phyloP scores from a whole-genome alignment of 53 echinoderm and acorn worm species.

The Paracentrotus lividus region DNA sequence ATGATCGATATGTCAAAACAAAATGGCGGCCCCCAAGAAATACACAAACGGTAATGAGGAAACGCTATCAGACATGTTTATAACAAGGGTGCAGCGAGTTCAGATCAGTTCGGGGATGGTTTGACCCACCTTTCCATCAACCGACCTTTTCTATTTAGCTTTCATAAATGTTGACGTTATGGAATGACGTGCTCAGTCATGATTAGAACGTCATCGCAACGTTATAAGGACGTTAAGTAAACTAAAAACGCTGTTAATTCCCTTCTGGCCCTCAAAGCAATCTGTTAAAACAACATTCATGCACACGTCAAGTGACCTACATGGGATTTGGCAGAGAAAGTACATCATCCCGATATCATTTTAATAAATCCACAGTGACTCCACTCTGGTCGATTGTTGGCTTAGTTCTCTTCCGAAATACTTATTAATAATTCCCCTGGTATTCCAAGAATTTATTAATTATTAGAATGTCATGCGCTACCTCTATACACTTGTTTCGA shows the following conservation, averaged over 20 bases:
- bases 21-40: conserved; percentile 56
- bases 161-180: conserved; percentile 18
- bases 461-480: too few species aligned
- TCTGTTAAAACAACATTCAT: conserved; percentile 6
- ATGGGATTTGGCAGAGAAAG: neutral
- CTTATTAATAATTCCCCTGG: too few species aligned
- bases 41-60: neutral
- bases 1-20: conserved; percentile 60
- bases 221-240: too few species aligned
- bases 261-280: too few species aligned
- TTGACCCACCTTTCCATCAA: conserved; percentile 2
- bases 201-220: conserved; percentile 8
- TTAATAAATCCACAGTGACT: neutral
- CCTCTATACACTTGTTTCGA: too few species aligned
- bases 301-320: neutral
- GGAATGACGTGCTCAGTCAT: neutral
- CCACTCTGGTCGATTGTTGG: neutral
- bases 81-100: conserved; percentile 10
- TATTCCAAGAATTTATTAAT: too few species aligned
- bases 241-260: too few species aligned
- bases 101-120: neutral
- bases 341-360: neutral
- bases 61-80: conserved; percentile 43
- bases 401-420: neutral
- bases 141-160: conserved; percentile 1